Conservation (phyloP, 2,113 vertebrate genomes). For the Neogale vison region DNA sequence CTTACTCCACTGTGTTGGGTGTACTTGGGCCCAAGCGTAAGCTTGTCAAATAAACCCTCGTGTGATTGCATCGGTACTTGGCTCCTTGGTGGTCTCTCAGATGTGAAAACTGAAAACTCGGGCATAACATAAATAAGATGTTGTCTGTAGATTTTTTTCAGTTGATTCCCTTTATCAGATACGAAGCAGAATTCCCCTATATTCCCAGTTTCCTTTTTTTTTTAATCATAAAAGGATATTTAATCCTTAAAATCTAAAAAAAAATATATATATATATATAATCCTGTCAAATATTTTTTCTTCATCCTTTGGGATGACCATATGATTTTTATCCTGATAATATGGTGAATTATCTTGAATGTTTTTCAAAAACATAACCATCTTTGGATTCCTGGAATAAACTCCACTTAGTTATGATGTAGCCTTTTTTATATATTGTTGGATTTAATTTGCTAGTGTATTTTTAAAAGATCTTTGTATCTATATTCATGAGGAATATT, state of each 20-base stretch:
- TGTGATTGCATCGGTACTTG: too few relatives aligned
- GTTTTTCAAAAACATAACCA: neutral
- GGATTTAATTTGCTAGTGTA: neutral
- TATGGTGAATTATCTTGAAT: neutral
- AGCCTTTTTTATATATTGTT: neutral
- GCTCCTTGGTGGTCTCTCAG: too few relatives aligned
- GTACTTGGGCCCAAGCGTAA: too few relatives aligned
- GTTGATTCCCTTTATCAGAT: neutral
- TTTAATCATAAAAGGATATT: neutral
- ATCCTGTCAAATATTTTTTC: neutral
- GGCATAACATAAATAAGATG: neutral
- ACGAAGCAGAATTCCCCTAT: neutral
- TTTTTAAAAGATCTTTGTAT: neutral
- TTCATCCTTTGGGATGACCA: neutral
- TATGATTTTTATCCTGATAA: neutral
- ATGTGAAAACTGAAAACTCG: too few relatives aligned
- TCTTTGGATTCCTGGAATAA: constrained; percentile 18
- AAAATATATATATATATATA: neutral
- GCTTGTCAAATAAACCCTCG: too few relatives aligned
- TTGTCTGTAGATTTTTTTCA: neutral
- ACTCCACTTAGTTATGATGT: neutral
- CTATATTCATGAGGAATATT: neutral
- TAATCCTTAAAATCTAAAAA: neutral
- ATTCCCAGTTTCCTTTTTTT: neutral
- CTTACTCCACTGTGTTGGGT: too few relatives aligned